Conservation (phyloP, 1,140 invertebrate species). For the Zaprionus kolodkinae region DNA sequence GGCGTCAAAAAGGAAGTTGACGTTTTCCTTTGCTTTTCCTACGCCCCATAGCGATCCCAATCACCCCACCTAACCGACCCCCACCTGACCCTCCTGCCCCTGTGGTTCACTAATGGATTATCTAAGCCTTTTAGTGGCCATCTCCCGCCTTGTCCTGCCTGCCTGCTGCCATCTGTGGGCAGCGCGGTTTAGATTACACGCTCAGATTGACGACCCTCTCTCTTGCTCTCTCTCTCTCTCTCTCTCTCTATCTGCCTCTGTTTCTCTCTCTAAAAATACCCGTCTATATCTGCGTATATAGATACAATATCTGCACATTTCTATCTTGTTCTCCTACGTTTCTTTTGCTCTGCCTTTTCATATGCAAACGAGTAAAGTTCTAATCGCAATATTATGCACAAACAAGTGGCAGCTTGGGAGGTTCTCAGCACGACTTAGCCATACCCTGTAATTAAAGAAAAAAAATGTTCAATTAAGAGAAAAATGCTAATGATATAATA, state of each 20-base stretch:
- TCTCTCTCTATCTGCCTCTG: not conserved
- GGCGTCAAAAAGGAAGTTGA: constrained; percentile 29
- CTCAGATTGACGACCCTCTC: constrained; percentile 1
- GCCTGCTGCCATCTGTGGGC: constrained; percentile 12
- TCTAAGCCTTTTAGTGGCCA: constrained; percentile 80
- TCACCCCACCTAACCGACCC: constrained; percentile 12
- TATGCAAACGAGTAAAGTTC: constrained; percentile 45
- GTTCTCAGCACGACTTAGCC: not conserved
- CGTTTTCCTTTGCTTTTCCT: constrained; percentile 42
- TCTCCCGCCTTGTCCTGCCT: constrained; percentile 53
- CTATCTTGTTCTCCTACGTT: not conserved
- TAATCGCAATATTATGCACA: constrained; percentile 58
- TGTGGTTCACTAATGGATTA: constrained; percentile 73
- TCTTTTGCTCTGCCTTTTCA: constrained; percentile 44
- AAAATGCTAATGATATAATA: too few species aligned
- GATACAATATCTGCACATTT: not conserved
- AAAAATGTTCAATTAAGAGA: too few species aligned
- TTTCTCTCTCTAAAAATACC: not conserved
- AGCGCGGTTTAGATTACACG: constrained; percentile 16
- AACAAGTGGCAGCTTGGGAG: constrained; percentile 1
- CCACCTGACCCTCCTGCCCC: constrained; percentile 27
- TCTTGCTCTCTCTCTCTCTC: not conserved
- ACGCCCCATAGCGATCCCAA: constrained; percentile 27
- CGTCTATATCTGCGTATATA: not conserved
- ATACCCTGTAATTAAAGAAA: not conserved